Percentiles rank a stretch among this genome's conserved stretches.
phyloP scores from a whole-genome alignment of 1,140 invertebrate species.

The Antheraea mylitta region DNA sequence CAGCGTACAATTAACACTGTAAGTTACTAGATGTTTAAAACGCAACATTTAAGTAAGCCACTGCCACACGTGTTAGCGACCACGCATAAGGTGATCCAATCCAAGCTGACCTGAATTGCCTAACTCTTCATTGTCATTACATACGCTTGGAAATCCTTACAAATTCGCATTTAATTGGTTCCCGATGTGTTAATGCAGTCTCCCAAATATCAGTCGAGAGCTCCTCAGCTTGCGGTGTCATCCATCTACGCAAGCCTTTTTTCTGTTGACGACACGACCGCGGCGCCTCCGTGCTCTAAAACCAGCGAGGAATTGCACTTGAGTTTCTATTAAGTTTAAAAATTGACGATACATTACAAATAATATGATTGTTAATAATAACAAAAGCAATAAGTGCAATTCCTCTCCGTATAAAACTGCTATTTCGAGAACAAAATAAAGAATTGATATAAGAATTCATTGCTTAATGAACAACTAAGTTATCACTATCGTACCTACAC shows the following conservation, averaged over 20 bases:
- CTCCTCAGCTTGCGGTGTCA: slow-evolving; percentile 54
- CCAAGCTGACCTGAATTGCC: background rate
- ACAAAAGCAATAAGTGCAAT: slow-evolving; percentile 45
- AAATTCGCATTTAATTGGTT: slow-evolving; percentile 23
- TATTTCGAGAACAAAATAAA: background rate
- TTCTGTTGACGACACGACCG: slow-evolving; percentile 25
- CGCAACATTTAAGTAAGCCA: too few species aligned
- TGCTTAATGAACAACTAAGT: too few species aligned
- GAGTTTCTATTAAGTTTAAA: slow-evolving; percentile 11
- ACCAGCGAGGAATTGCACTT: slow-evolving; percentile 63
- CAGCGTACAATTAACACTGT: too few species aligned
- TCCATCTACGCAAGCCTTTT: slow-evolving; percentile 41
- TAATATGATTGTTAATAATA: background rate
- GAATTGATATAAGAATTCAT: too few species aligned
- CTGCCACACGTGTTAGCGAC: too few species aligned
- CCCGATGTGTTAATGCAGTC: slow-evolving; percentile 30
- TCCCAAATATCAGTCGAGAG: slow-evolving; percentile 50
- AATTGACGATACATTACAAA: background rate
- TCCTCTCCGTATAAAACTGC: slow-evolving; percentile 36
- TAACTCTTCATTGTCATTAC: background rate
- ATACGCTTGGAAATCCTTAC: slow-evolving; percentile 22
- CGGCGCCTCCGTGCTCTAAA: slow-evolving; percentile 34
- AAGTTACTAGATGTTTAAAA: too few species aligned
- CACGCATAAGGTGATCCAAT: background rate
- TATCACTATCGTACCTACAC: too few species aligned